Evolutionary conservation across 2,113 vertebrate genomes (phyloP).

Genomic region (Chionomys nivalis): DNA sequence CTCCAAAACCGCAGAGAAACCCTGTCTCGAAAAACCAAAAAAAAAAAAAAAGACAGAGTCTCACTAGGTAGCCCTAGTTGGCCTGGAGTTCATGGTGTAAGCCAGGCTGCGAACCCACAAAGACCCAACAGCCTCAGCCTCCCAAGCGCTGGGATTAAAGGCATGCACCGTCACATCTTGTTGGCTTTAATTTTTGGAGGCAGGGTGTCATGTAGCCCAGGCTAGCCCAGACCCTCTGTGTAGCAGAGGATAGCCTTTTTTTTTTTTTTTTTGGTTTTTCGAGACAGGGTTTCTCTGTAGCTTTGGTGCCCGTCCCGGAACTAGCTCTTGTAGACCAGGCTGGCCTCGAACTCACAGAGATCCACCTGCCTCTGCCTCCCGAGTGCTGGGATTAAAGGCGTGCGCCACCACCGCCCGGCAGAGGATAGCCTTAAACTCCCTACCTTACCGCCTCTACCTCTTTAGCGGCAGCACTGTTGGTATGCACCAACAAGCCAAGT

Average conservation of each 20-base stretch:
- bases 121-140: neutral
- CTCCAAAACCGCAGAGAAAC: too few relatives aligned
- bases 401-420: too few relatives aligned
- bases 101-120: neutral
- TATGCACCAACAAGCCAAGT: neutral
- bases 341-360: too few relatives aligned
- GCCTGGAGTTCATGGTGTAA: neutral
- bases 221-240: neutral
- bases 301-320: too few relatives aligned
- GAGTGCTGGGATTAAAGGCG: too few relatives aligned
- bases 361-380: too few relatives aligned
- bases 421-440: neutral
- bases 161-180: too few relatives aligned
- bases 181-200: neutral
- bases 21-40: neutral
- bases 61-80: neutral
- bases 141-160: neutral
- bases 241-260: neutral
- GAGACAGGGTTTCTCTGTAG: too few relatives aligned
- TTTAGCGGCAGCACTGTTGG: neutral
- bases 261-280: too few relatives aligned
- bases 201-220: neutral
- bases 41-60: neutral
- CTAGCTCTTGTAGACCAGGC: too few relatives aligned
- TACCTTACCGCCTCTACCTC: neutral